Percentiles rank a stretch among this genome's conserved stretches.
These are phyloP conservation scores for Pasiphila rectangulata DNA, from an alignment of 2,888 invertebrate species.

Conservation along the genomic window DNA sequence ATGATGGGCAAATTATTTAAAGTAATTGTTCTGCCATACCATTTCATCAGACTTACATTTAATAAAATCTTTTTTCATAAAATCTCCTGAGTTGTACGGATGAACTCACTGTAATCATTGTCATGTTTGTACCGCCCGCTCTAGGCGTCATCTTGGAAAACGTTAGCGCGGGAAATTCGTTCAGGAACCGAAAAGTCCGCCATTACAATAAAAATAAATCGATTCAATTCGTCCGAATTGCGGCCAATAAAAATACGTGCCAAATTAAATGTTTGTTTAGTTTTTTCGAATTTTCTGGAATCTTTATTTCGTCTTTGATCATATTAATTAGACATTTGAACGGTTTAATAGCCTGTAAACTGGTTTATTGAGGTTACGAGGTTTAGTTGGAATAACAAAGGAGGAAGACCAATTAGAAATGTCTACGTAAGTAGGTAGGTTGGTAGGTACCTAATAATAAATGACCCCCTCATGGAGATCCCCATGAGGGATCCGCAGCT, in stretches of 20 bases:
- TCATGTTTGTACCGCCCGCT: no score
- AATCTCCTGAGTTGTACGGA: no score
- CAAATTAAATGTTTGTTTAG: slow-evolving; percentile 37
- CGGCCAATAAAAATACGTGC: slow-evolving; percentile 36
- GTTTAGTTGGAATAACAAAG: not conserved
- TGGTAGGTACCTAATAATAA: not conserved
- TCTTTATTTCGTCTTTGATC: slow-evolving; percentile 39
- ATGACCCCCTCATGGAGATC: no score
- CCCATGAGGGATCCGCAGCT: no score
- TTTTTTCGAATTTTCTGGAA: slow-evolving; percentile 34
- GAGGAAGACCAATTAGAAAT: not conserved
- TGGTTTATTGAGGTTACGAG: slow-evolving; percentile 6
- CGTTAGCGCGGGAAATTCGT: slow-evolving; percentile 21
- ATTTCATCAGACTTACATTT: no score
- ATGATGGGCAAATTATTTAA: no score
- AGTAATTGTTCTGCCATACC: no score
- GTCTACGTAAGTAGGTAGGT: not conserved
- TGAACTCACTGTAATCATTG: no score
- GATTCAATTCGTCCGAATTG: slow-evolving; percentile 24
- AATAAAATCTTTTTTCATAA: no score
- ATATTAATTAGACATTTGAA: slow-evolving; percentile 31
- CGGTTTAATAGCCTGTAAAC: slow-evolving; percentile 13
- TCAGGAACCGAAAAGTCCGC: slow-evolving; percentile 23
- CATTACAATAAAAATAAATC: slow-evolving; percentile 33
- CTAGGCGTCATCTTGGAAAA: slow-evolving; percentile 22